These are phyloP conservation scores for Verasper variegatus DNA, from an alignment of 2,113 vertebrate genomes.

Conservation along the genomic window DNA sequence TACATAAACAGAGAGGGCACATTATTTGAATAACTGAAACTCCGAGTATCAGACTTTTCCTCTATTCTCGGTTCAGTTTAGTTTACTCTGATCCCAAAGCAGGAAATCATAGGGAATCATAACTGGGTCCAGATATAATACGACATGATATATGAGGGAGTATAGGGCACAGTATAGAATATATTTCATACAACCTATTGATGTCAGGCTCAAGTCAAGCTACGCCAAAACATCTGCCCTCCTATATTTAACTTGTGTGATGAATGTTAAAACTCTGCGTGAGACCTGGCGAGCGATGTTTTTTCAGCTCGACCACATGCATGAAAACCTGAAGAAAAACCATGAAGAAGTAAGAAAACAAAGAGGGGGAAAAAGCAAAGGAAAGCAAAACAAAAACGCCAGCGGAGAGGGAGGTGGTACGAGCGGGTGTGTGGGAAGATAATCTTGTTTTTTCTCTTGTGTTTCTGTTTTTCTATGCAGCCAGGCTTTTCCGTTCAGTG, in stretches of 20 bases:
- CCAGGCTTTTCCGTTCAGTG: constrained; percentile 25
- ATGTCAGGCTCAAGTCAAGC: constrained; percentile 4
- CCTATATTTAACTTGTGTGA: constrained; percentile 14
- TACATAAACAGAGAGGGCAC: constrained; percentile 20
- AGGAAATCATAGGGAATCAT: neutral
- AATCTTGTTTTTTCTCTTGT: constrained; percentile 5
- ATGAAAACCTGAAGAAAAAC: constrained; percentile 13
- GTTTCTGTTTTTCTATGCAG: constrained; percentile 46
- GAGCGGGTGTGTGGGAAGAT: constrained; percentile 36
- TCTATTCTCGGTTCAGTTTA: neutral
- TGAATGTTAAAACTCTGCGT: constrained; percentile 31
- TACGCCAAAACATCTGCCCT: constrained; percentile 5
- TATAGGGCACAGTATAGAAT: neutral
- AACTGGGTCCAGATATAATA: neutral
- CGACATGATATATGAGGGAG: neutral
- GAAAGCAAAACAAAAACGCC: constrained; percentile 42
- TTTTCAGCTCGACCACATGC: constrained; percentile 21
- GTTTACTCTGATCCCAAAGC: constrained; percentile 4
- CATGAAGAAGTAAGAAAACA: constrained; percentile 30
- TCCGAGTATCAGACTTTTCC: neutral
- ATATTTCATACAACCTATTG: constrained; percentile 4
- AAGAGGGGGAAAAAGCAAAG: constrained; percentile 12
- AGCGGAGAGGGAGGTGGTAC: constrained; percentile 38
- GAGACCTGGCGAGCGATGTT: constrained; percentile 19
- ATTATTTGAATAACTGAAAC: constrained; percentile 1